Evolutionary conservation across 2,113 vertebrate species (phyloP).

Genomic region (Bos indicus): DNA sequence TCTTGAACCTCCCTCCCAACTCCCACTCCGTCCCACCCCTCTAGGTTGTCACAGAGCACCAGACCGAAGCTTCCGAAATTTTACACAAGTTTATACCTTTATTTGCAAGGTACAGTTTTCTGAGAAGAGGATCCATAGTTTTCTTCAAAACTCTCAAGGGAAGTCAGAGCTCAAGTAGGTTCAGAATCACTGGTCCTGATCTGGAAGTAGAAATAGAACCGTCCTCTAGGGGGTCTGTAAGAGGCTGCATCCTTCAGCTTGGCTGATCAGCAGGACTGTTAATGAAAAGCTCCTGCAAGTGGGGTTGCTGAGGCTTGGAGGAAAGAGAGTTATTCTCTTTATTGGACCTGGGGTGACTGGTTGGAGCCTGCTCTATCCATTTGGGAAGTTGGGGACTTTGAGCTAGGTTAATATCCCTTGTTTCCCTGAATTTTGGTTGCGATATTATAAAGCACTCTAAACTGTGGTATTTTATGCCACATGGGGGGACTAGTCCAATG

Average conservation of each 20-base stretch:
- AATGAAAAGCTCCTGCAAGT: neutral
- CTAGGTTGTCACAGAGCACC: neutral
- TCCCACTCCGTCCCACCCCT: neutral
- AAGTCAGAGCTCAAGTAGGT: neutral
- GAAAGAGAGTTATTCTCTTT: neutral
- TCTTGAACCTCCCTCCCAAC: neutral
- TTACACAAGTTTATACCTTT: neutral
- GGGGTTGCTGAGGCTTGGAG: neutral
- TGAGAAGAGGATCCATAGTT: neutral
- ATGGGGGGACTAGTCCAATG: neutral
- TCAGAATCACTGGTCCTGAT: slow-evolving; percentile 8
- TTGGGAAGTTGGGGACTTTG: neutral
- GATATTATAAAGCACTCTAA: neutral
- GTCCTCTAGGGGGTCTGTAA: neutral
- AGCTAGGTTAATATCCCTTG: neutral
- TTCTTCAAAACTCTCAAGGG: slow-evolving; percentile 4
- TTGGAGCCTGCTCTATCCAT: neutral
- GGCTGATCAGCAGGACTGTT: neutral
- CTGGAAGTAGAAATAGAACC: neutral
- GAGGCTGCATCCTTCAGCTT: neutral
- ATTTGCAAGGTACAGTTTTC: slow-evolving; percentile 25
- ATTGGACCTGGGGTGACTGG: neutral
- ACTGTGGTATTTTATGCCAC: neutral
- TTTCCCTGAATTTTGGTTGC: neutral
- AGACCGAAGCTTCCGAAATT: neutral